These are phyloP conservation scores for Coregonus ussuriensis DNA, from an alignment of 2,797 vertebrate genomes.

Conservation along the genomic window DNA sequence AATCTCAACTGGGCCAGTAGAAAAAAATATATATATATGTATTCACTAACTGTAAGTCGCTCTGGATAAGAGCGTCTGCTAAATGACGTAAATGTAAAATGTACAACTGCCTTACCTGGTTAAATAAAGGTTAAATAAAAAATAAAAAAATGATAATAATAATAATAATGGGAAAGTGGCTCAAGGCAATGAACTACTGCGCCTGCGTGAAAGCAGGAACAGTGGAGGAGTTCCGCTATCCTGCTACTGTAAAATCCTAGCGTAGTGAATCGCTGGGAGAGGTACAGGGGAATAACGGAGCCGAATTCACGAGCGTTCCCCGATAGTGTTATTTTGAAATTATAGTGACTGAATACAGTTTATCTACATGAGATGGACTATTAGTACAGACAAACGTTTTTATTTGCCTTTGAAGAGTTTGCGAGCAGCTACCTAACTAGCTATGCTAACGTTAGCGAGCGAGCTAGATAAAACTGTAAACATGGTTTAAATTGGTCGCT, in stretches of 20 bases:
- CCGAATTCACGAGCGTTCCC: background rate
- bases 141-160: too few species aligned
- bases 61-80: too few species aligned
- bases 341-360: background rate
- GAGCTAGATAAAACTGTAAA: slow-evolving; percentile 2
- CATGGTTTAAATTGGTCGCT: slow-evolving; percentile 17
- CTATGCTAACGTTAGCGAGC: background rate
- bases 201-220: slow-evolving; percentile 1
- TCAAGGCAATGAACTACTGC: background rate
- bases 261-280: background rate
- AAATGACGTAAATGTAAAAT: too few species aligned
- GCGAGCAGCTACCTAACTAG: slow-evolving; percentile 3
- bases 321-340: background rate
- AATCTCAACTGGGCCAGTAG: too few species aligned
- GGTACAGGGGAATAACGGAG: slow-evolving; percentile 1
- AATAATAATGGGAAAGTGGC: slow-evolving; percentile 14
- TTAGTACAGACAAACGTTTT: background rate
- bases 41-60: too few species aligned
- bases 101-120: too few species aligned
- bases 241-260: background rate
- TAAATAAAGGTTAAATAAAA: too few species aligned
- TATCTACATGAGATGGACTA: background rate
- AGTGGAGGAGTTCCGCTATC: background rate
- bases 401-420: background rate
- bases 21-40: too few species aligned